These are phyloP conservation scores for Sceliomorpha sp. DNA, from an alignment of 2,888 invertebrate species.

Conservation along the genomic window DNA sequence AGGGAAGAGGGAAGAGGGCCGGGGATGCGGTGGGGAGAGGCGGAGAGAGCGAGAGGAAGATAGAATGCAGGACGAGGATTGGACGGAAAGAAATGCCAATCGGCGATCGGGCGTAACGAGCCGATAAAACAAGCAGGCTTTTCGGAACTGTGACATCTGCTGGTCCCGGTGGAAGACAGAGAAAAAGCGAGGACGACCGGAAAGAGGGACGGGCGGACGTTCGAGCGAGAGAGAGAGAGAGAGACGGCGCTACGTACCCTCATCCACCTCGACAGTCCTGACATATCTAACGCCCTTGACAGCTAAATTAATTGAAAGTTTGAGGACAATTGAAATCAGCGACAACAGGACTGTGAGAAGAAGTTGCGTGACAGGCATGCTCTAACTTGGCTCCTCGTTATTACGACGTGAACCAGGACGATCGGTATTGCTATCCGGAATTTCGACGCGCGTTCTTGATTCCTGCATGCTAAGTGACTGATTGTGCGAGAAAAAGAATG, in stretches of 20 bases:
- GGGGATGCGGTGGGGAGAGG: constrained; percentile 27
- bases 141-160: constrained; percentile 64
- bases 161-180: constrained; percentile 41
- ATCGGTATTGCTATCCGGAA: no score
- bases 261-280: constrained; percentile 14
- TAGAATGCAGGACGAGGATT: no score
- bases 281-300: constrained; percentile 59
- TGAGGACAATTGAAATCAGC: constrained; percentile 70
- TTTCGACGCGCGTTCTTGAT: no score
- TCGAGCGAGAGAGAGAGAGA: constrained; percentile 8
- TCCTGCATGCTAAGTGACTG: no score
- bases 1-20: constrained; percentile 12
- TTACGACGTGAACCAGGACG: no score
- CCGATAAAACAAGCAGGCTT: constrained; percentile 72
- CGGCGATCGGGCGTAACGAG: constrained; percentile 72
- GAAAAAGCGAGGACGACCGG: constrained; percentile 39
- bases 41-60: no score
- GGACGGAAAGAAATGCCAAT: constrained; percentile 70
- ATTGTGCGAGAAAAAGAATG: no score
- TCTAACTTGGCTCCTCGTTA: no score
- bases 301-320: constrained; percentile 74
- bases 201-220: constrained; percentile 20
- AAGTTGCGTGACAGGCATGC: no score
- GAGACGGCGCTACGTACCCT: constrained; percentile 17
- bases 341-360: constrained; percentile 2